Conservation (phyloP, 2,797 vertebrate species). For the Acanthurus tractus region DNA sequence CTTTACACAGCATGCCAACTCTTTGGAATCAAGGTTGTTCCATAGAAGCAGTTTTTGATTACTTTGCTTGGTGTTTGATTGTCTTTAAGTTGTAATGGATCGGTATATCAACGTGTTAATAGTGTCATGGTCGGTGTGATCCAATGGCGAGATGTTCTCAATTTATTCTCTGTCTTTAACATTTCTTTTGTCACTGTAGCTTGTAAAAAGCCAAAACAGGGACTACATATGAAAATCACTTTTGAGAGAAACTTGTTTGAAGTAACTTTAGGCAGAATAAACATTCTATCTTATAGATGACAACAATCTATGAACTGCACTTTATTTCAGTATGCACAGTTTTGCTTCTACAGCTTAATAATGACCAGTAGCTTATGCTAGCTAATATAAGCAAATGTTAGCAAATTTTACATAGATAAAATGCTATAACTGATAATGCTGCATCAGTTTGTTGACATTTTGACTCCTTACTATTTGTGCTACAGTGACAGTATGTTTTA, state of each 20-base stretch:
- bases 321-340: background rate
- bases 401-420: no score
- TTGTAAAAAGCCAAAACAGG: no score
- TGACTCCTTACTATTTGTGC: background rate
- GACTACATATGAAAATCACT: background rate
- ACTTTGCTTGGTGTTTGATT: no score
- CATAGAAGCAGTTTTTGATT: no score
- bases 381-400: background rate
- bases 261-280: background rate
- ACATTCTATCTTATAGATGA: background rate
- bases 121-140: no score
- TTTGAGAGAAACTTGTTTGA: background rate
- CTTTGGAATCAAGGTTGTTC: no score
- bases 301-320: background rate
- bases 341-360: background rate
- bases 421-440: background rate
- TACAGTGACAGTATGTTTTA: background rate
- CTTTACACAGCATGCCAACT: no score
- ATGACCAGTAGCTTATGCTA: background rate
- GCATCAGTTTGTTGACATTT: background rate
- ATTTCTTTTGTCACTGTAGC: no score
- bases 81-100: no score
- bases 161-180: no score
- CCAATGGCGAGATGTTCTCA: no score
- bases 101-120: no score